Percentiles rank a stretch among this genome's conserved stretches.
Evolutionary conservation across 1,140 invertebrate genomes (phyloP).

Genomic region (Daktulosphaira vitifoliae): DNA sequence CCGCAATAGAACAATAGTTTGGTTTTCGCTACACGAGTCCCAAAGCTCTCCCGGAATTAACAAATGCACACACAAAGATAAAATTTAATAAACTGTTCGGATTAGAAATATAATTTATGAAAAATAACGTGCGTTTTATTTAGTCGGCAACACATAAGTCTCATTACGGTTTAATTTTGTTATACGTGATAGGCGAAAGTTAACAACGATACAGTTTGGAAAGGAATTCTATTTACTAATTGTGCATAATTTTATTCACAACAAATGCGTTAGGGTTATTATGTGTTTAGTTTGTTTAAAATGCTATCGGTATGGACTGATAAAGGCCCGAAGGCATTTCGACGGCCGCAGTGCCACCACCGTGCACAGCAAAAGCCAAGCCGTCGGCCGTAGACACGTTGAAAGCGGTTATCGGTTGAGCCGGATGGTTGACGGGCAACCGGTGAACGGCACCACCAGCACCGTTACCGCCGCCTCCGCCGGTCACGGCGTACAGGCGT

Average conservation of each 20-base stretch:
- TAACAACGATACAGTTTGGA: no score
- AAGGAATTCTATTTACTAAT: no score
- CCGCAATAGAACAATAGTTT: slow-evolving; percentile 7
- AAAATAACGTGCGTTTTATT: no score
- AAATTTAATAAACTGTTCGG: not conserved
- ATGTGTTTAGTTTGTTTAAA: no score
- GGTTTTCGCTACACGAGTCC: slow-evolving; percentile 24
- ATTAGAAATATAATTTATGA: no score
- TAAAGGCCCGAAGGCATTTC: slow-evolving; percentile 50
- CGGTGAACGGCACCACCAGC: slow-evolving; percentile 50
- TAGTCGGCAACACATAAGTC: no score
- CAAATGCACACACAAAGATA: not conserved
- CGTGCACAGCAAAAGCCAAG: slow-evolving; percentile 50
- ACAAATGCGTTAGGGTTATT: no score
- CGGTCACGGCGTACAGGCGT: slow-evolving; percentile 42
- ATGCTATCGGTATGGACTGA: slow-evolving; percentile 23
- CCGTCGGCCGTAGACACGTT: slow-evolving; percentile 50
- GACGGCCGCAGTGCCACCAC: slow-evolving; percentile 49
- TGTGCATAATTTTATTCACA: no score
- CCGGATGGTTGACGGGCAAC: slow-evolving; percentile 50
- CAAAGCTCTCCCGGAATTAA: slow-evolving; percentile 26
- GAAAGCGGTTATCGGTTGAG: slow-evolving; percentile 57
- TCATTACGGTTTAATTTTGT: no score
- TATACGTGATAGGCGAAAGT: no score
- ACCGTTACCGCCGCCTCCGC: slow-evolving; percentile 43